Evolutionary conservation across 2,113 vertebrate genomes (phyloP), one percentile per base, ranked within the genome.

Genomic region (Nibea albiflora): DNA sequence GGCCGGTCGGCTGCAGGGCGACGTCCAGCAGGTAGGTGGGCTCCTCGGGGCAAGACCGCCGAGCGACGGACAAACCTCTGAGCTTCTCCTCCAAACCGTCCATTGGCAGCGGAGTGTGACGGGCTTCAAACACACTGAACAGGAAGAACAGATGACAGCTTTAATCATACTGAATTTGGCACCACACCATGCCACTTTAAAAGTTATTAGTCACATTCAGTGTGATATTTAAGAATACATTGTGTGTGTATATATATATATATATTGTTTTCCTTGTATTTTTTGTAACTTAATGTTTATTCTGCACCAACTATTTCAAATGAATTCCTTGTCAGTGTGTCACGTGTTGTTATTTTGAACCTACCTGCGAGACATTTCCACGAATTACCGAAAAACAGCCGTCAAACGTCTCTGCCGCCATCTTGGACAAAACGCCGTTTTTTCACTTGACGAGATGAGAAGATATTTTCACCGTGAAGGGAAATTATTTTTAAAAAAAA

Each of bases 31-130:
- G 85, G 83, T 95, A 95, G n/a, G 85, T 85, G 39, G 91, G 86
- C 2, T 92, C 94, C 3, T 79, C 73, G 0, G 93, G 90, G 0
- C 4, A 17, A 1, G 91, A 94, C 44, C 97, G 95, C 56, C 91
- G 90, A 4, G 95, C 92, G 11, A 98, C 92, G 79, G 93, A 93
- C 80, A 99, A 91, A 11, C 79, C 80, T 14, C 87, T 91, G 19
- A 99, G 95, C 46, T 92, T 94, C 70, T 95, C 88, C 76, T 96
- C 94, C 42, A 97, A 86, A 76, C 85, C 90, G 84, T 96, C 96
- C 96, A 98, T 95, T 95, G 12, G 11, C 57, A 35, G 19, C 44
- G 39, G 28, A 9, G 22, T 4, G 46, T 7, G 15, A 39, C 5
- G 35, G 8, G 35, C 35, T 39, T 35, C 4, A n/a, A 22, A 11